Base-by-base conservation (phyloP, 1,140 invertebrate species). In the Saccostrea glomerata region DNA sequence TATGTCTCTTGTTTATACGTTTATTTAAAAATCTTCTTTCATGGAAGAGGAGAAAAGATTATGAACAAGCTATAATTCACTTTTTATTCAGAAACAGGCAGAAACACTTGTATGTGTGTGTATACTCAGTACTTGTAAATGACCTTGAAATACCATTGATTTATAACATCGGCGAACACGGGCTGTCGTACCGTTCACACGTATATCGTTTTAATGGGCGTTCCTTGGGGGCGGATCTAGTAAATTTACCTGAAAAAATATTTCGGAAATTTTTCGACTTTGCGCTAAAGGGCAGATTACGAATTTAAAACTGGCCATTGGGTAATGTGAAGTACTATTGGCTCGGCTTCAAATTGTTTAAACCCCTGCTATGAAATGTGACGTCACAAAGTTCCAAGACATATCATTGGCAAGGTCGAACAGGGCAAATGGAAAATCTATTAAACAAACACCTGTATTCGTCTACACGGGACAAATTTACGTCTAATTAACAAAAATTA, bases 131-230 rank as follows among this genome's bases (percentile, higher is more conserved):
- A 7, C 5, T 9, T 17, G 58, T 20, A 60, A 60, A 12, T 30
- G 70, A 73, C 70, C 70, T 73, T 73, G 70, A 36, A 36, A 30
- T 73, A 73, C 13, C 70, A 73, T 73, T 73, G 70, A 73, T 73
- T 36, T 73, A 66, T 23, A 66, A 1, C 47, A 47, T 47, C 47
- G 6, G 47, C 47, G 47, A 47, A 9, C 47, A 47, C 47, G 47
- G 9, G 47, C 47, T 3, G 47, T 47, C 17, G n/a, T 63, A 60
- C 58, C 58, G 58, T n/a, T 20, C 17, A 63, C 6, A 60, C 20
- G 3, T 63, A 20, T n/a, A n/a, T 63, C 58, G 58, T 20, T 63
- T 63, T 63, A 20, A 63, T 63, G 15, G 58, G 58, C 17, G 58
- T 63, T 63, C 12, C 58, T 6, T 6, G 58, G 17, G 6, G 58